These are phyloP conservation scores for Macrotus californicus DNA, from an alignment of 2,113 vertebrate genomes.

Conservation along the genomic window DNA sequence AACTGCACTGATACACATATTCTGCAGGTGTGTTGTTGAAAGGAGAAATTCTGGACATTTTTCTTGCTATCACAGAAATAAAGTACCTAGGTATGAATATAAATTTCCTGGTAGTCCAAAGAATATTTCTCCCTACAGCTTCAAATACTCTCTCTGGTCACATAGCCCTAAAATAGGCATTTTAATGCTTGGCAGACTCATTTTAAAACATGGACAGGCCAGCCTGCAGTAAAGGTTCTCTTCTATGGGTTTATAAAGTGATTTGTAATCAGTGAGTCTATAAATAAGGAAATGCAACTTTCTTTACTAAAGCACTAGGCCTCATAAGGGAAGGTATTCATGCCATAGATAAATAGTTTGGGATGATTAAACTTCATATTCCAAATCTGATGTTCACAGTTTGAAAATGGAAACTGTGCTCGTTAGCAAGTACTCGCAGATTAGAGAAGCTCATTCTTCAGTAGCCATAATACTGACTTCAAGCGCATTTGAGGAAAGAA, in stretches of 20 bases:
- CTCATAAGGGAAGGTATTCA: background rate
- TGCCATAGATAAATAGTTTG: background rate
- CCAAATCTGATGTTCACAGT: slow-evolving; percentile 34
- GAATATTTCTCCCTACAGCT: background rate
- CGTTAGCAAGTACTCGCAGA: slow-evolving; percentile 40
- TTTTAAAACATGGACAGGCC: background rate
- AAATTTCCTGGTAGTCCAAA: background rate
- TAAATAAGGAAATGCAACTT: background rate
- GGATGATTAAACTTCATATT: slow-evolving; percentile 9
- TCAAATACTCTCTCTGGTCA: background rate
- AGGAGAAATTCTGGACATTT: slow-evolving; percentile 30
- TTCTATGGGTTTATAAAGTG: background rate
- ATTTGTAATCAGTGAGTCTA: slow-evolving; percentile 1
- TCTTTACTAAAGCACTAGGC: slow-evolving; percentile 7
- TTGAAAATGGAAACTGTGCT: slow-evolving; percentile 5
- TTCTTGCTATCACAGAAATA: slow-evolving; percentile 45
- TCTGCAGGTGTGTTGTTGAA: background rate
- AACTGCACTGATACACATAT: slow-evolving; percentile 30
- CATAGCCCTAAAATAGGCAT: background rate
- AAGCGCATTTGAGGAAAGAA: slow-evolving; percentile 66
- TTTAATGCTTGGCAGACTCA: slow-evolving; percentile 7
- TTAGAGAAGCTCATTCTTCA: slow-evolving; percentile 72
- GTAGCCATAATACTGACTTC: slow-evolving; percentile 61
- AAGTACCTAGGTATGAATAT: slow-evolving; percentile 17
- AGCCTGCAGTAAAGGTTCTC: background rate